Evolutionary conservation across 2,113 vertebrate species (phyloP).

Genomic region (Hippoglossus stenolepis): DNA sequence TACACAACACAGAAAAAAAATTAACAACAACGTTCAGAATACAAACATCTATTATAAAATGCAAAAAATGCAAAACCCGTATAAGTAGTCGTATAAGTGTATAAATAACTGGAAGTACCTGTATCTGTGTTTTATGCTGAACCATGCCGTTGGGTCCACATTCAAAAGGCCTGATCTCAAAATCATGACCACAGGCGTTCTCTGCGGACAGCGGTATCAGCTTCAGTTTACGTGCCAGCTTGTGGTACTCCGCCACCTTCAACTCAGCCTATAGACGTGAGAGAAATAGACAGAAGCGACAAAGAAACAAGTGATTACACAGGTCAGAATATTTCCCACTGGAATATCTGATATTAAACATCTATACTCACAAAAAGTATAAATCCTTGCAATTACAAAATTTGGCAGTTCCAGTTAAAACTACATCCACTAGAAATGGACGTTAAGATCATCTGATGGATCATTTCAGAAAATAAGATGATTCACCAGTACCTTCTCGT

Average conservation of each 20-base stretch:
- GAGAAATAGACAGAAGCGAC: background rate
- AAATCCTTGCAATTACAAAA: background rate
- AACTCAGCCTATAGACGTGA: slow-evolving; percentile 83
- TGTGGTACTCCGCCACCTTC: slow-evolving; percentile 91
- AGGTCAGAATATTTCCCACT: background rate
- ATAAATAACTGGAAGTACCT: slow-evolving; percentile 76
- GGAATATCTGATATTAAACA: too few species aligned
- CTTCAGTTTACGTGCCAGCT: slow-evolving; percentile 93
- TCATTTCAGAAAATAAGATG: too few species aligned
- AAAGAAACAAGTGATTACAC: background rate
- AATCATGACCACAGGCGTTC: slow-evolving; percentile 91
- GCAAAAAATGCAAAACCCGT: too few species aligned
- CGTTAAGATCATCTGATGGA: background rate
- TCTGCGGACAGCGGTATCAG: slow-evolving; percentile 91
- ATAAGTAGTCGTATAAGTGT: background rate
- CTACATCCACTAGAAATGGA: background rate
- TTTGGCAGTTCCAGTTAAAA: background rate
- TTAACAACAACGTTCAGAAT: too few species aligned
- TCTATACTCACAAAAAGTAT: too few species aligned
- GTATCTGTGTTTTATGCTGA: slow-evolving; percentile 88
- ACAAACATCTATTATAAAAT: background rate
- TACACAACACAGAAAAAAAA: slow-evolving; percentile 29
- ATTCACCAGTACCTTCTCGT: slow-evolving; percentile 84
- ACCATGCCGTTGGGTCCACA: slow-evolving; percentile 79
- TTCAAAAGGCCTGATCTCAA: slow-evolving; percentile 90